Conservation (phyloP, 2,888 invertebrate genomes). For the Clistopyga incitator region DNA sequence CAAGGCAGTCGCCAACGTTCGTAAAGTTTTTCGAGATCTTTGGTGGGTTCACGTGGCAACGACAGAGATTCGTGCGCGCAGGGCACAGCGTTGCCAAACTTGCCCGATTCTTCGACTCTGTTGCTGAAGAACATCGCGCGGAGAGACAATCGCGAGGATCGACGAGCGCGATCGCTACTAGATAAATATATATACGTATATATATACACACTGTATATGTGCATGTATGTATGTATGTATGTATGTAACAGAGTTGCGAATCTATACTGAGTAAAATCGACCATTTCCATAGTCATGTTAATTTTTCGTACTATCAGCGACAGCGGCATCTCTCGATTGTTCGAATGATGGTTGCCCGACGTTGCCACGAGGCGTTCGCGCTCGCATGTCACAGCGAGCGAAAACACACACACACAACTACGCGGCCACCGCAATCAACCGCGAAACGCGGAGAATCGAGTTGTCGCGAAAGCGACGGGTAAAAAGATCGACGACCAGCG, state of each 20-base stretch:
- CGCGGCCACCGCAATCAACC: conserved; percentile 26
- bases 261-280: conserved; percentile 56
- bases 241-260: conserved; percentile 30
- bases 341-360: conserved; percentile 29
- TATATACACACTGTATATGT: too few species aligned
- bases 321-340: conserved; percentile 9
- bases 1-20: conserved; percentile 57
- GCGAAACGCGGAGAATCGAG: conserved; percentile 29
- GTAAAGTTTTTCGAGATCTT: conserved; percentile 66
- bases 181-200: neutral
- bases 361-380: conserved; percentile 41
- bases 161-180: neutral
- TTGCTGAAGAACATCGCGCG: neutral
- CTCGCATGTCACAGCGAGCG: conserved; percentile 48
- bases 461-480: conserved; percentile 23
- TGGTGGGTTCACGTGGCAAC: conserved; percentile 71
- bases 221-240: too few species aligned
- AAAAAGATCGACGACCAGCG: conserved; percentile 47
- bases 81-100: conserved; percentile 68
- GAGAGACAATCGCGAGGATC: neutral
- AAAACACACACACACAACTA: conserved; percentile 3
- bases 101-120: neutral
- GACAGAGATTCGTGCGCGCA: conserved; percentile 68
- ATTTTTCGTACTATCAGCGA: conserved; percentile 49
- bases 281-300: conserved; percentile 58